phyloP scores from a whole-genome alignment of 2,113 vertebrate genomes.

The Sturnus vulgaris region DNA sequence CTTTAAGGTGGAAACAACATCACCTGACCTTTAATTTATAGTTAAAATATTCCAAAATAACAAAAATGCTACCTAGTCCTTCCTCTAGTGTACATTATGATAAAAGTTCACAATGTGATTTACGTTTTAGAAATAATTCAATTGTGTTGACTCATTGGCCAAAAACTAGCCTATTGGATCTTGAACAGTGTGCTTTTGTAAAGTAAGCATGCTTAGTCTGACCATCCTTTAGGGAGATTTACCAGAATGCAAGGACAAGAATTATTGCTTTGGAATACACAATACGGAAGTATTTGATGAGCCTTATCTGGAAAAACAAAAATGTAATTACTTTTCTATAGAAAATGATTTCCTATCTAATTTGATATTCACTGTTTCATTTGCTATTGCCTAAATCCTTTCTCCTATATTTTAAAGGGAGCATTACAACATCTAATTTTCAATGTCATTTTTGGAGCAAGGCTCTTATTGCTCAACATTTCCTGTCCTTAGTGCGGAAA shows the following conservation, averaged over 20 bases:
- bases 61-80: neutral
- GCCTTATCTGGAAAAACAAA: neutral
- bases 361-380: neutral
- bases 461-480: constrained; percentile 18
- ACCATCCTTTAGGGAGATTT: neutral
- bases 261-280: neutral
- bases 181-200: neutral
- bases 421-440: constrained; percentile 3
- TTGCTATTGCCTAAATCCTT: neutral
- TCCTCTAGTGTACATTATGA: neutral
- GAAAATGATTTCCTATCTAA: neutral
- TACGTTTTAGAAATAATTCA: neutral
- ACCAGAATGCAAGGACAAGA: neutral
- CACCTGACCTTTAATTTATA: neutral
- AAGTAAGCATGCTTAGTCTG: neutral
- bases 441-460: constrained; percentile 20
- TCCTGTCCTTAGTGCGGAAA: constrained; percentile 24
- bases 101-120: neutral
- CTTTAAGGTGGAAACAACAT: neutral
- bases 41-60: neutral
- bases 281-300: neutral
- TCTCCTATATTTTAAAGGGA: neutral
- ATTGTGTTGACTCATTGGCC: neutral
- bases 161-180: neutral
- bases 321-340: neutral